A percentile compares a stretch with the other conserved stretches of the same genome.
Evolutionary conservation across 1,140 invertebrate species (phyloP).

Genomic region (Drosophila repletoides): DNA sequence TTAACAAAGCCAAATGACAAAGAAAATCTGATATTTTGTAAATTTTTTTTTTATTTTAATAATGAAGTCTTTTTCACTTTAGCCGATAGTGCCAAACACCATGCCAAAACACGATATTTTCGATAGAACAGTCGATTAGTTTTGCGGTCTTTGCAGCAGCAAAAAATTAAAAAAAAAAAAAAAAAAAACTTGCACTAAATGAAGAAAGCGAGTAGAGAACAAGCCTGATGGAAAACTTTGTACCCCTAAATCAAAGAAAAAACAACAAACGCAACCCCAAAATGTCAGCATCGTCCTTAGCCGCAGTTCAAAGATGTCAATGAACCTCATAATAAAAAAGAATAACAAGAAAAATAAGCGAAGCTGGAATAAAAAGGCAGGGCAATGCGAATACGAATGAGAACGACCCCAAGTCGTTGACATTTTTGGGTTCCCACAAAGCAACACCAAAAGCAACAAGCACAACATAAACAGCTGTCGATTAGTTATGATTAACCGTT

Average conservation of each 20-base stretch:
- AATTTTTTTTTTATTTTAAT: too few relatives aligned
- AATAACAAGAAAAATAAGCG: conserved; percentile 2
- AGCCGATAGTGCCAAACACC: too few relatives aligned
- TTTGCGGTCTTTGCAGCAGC: too few relatives aligned
- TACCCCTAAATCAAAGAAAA: conserved; percentile 10
- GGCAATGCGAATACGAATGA: conserved; percentile 13
- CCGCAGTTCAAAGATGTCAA: conserved; percentile 30
- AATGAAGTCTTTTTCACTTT: too few relatives aligned
- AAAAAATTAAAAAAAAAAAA: neutral
- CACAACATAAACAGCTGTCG: conserved; percentile 54
- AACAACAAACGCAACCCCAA: conserved; percentile 29
- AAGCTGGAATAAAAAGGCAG: conserved; percentile 2
- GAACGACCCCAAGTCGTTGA: conserved; percentile 53
- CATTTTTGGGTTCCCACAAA: conserved; percentile 46
- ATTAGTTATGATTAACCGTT: conserved; percentile 70
- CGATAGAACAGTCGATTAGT: too few relatives aligned
- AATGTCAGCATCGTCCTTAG: conserved; percentile 23
- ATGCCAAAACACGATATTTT: too few relatives aligned
- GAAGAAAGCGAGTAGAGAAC: neutral
- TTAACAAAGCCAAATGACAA: too few relatives aligned
- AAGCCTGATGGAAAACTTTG: conserved; percentile 2
- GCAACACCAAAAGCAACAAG: conserved; percentile 15
- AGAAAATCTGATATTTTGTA: too few relatives aligned
- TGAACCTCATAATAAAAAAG: too few relatives aligned
- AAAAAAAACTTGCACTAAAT: neutral